Base-by-base conservation (phyloP, 2,888 invertebrate genomes). In the Diachrysia chrysitis region DNA sequence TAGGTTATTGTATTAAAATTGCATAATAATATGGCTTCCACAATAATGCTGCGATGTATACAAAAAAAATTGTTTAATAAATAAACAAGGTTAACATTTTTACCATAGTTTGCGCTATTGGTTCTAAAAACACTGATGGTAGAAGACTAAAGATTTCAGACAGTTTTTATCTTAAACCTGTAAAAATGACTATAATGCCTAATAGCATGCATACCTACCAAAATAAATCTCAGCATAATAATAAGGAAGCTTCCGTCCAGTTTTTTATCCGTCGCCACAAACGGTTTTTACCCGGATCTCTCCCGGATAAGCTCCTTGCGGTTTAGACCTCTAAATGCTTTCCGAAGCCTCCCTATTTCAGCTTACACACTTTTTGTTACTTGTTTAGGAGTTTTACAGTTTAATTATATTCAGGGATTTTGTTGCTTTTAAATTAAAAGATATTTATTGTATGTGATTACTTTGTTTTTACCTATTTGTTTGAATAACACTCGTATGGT, bases 241-340 rank as follows among this genome's bases (percentile, higher is more conserved):
- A 46, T 46, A 48, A 48, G 21, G 19, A 57, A 21, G 17, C 19
- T 57, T 57, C n/a, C 19, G 21, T 57, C 57, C 37, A 14, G 23
- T 58, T 58, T 57, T 58, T 48, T 19, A 48, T 56, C 56, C 14
- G 29, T n/a, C n/a, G n/a, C n/a, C n/a, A n/a, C 62, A 56, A 56
- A 56, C 29, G 25, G 54, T 54, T 54, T n/a, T 37, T 37, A 19
- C 29, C 12, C 19, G 21, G 32, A 56, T 48, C 19, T 25, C 12
- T 23, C 23, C 32, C 19, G 46, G 17, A 55, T 56, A 59, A 59
- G 48, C 59, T 46, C 54, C 32, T 63, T 63, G 48, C 46, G 56
- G 37, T 32, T 32, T 42, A 29, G 35, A n/a, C 29, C 35, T 17
- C 14, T 37, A 42, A 57, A 58, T 58, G 42, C 23, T 37, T 42